Base-by-base conservation (phyloP, 2,113 vertebrate species). In the Brachyhypopomus gauderio region DNA sequence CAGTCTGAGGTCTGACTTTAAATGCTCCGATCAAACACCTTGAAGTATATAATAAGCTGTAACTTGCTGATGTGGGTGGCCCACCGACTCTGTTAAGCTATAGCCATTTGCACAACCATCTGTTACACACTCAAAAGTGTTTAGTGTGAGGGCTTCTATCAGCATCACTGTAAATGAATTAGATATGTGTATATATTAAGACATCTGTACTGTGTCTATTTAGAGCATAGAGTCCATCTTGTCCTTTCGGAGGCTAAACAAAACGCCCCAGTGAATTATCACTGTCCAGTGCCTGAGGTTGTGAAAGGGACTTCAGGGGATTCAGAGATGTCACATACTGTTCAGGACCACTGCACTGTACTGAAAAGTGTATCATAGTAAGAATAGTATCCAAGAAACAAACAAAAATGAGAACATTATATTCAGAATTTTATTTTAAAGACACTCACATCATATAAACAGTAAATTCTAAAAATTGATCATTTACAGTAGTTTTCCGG, bases 21-120 rank as follows among this genome's bases (percentile, higher is more conserved):
- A 70, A 70, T 4, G 11, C 9, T 17, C 36, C 64, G 36, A 84
- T 64, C 72, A 41, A 22, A n/a, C 20, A 67, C 62, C 66, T 75
- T 8, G 12, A 48, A 83, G 36, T 3, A 11, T 30, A 30, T 16
- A 30, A 78, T 25, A 73, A 55, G 41, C 55, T 41, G 19, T 55
- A 75, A 9, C 34, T n/a, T 23, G 27, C 34, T 85, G 84, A 78
- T 77, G 72, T 91, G 87, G 89, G 91, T 90, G 90, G 88, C 86
- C 85, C 41, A 70, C 30, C 83, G 55, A 83, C 52, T 81, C 36
- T 60, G 17, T 23, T 73, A 59, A 72, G 71, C 55, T 69, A 77
- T 83, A 72, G 71, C 55, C 69, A 77, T 83, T 80, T 34, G 34
- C 9, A 72, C 69, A 70, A 25, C 59, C 23, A 75, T 75, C 74